Evolutionary conservation across 2,113 vertebrate species (phyloP), one percentile per base, ranked within the genome.

Genomic region (Notechis scutatus): DNA sequence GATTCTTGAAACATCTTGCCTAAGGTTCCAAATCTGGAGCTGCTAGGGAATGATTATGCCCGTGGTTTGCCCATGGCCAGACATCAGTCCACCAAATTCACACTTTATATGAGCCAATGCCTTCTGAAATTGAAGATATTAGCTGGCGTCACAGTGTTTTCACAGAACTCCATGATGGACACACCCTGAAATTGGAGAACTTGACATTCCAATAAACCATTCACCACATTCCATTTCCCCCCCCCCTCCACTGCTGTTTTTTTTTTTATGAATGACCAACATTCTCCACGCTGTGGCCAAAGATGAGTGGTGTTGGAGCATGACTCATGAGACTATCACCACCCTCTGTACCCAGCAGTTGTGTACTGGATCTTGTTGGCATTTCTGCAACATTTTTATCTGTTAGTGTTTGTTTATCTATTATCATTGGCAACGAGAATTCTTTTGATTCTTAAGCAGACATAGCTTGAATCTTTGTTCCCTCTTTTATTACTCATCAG

Each of bases 401-500:
- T 90, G 55, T 55, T 10, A 42, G 87, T 47, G 45, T 11, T 23
- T 21, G 29, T 91, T 56, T n/a, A 45, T 47, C 10, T 88, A 92
- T 96, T 93, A 87, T 93, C 85, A 88, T 86, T 96, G 96, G 96
- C 93, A 95, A 97, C 96, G 95, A 96, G 95, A 95, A 95, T 94
- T 94, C 95, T 85, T 94, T 95, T 96, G 96, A 88, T 89, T 95
- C 74, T 81, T 97, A 97, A 97, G 98, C 97, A 98, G 94, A 97
- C 95, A 95, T 93, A 97, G 96, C 96, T 96, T 96, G 95, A 95
- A 95, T 90, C 96, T 95, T 94, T 86, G 74, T 81, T 81, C 42
- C 89, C 4, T 47, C 5, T 47, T 26, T 93, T 96, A 45, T 98
- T 98, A 97, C 97, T 97, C 97, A 98, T 93, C 93, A 95, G 96